Evolutionary conservation across 2,888 invertebrate species (phyloP), one percentile per base, ranked within the genome.

Genomic region (Drosophila hawaiiensis): DNA sequence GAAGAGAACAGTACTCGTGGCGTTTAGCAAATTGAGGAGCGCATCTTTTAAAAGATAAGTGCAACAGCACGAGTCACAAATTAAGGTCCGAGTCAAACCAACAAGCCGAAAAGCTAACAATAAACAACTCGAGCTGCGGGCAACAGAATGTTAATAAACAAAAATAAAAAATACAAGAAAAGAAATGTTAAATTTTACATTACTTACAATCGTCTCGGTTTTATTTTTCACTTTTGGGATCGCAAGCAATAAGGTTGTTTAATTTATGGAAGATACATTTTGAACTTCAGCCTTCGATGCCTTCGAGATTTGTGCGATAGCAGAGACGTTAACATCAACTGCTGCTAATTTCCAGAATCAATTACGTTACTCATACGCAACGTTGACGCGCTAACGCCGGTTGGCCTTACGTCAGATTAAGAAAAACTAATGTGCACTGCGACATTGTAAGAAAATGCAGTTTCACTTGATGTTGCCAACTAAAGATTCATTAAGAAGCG

Each of bases 361-460:
- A 88, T 82, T 82, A 80, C 80, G 71, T 86, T 86, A 90, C 85
- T 86, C 90, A 86, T 86, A 76, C 85, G 85, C 87, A 73, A 63
- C 60, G 73, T 83, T 73, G 65, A 52, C 70, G 79, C 39, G 52
- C 56, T 54, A n/a, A 47, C 33, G 61, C 58, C 71, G 66, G 77
- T 83, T 89, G 66, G 82, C 88, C 90, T 85, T 73, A 87, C 74
- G 69, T 75, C 73, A 66, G 71, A 63, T 71, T 64, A 74, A 76
- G 78, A 78, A 83, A 89, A 87, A 72, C 86, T 85, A 86, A 84
- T 78, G 80, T 69, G 28, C 77, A 68, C 56, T 71, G 79, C 90
- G 91, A 84, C 91, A 89, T 91, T 91, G 86, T 83, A 91, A 90
- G 90, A 92, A 91, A 92, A 92, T 92, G 92, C 86, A 84, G 91